phyloP scores from a whole-genome alignment of 2,113 vertebrate species.

The Mormoops blainvillei region DNA sequence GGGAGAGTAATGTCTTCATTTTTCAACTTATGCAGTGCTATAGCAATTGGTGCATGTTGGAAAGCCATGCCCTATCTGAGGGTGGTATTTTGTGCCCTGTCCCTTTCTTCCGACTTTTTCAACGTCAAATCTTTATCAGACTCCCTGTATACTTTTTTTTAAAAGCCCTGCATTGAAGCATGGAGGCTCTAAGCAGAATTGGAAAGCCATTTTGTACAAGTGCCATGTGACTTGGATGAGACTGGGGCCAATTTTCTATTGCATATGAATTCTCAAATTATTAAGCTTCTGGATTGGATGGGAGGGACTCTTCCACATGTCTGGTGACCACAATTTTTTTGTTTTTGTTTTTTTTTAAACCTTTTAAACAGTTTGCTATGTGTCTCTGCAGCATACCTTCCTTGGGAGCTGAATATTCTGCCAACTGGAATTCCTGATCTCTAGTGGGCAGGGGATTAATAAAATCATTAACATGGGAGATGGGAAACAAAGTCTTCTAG shows the following conservation, averaged over 20 bases:
- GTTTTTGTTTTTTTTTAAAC: neutral
- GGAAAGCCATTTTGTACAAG: slow-evolving; percentile 12
- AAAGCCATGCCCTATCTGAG: slow-evolving; percentile 26
- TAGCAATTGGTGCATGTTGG: slow-evolving; percentile 44
- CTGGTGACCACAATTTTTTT: slow-evolving; percentile 50
- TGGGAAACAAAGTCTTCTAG: slow-evolving; percentile 22
- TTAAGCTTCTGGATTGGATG: slow-evolving; percentile 18
- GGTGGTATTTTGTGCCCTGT: neutral
- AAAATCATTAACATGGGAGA: slow-evolving; percentile 38
- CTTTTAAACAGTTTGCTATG: slow-evolving; percentile 65
- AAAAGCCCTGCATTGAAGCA: slow-evolving; percentile 13
- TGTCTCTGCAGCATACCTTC: slow-evolving; percentile 54
- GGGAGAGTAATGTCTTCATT: slow-evolving; percentile 25
- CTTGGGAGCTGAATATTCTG: slow-evolving; percentile 56
- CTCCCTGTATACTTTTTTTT: slow-evolving; percentile 32
- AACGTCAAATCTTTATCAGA: slow-evolving; percentile 43
- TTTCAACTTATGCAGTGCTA: slow-evolving; percentile 35
- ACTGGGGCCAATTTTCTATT: slow-evolving; percentile 30
- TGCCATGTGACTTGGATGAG: slow-evolving; percentile 13
- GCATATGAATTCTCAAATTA: neutral
- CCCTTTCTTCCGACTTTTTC: slow-evolving; percentile 12
- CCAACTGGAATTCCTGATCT: slow-evolving; percentile 45
- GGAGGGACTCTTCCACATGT: slow-evolving; percentile 54
- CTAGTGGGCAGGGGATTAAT: slow-evolving; percentile 60
- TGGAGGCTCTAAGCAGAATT: slow-evolving; percentile 22